Base-by-base conservation (phyloP, 37 sponge, comb jelly and placozoan genomes). In the Hexactinellida sp. region DNA sequence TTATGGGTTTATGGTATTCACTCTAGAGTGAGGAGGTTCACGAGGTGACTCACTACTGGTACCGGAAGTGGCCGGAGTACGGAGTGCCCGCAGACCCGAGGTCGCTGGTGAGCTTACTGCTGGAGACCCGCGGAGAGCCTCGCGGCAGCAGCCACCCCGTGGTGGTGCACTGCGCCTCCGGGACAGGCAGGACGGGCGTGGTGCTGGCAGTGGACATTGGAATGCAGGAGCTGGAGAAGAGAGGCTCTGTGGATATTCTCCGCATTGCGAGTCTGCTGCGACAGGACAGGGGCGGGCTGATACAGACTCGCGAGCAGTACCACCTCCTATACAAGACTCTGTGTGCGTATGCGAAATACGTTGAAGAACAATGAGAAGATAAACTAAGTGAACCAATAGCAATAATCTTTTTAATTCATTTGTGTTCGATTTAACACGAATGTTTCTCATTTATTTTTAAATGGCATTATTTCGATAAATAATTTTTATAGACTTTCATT, bases 241-340 rank as follows among this genome's bases (percentile, higher is more conserved):
- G 84, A 84, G 88, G 88, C 3, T 76, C 54, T 28, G 93, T 92
- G n/a, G 91, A 95, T 38, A 93, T 93, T 23, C 89, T 92, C 37
- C 83, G 83, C 41, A 90, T 87, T 83, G 47, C 91, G 71, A 88
- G 91, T 55, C 85, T 89, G 83, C 86, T 95, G 86, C 83, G 95
- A 52, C 91, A 91, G 52, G 93, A 92, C 84, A 51, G 95, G 85
- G 95, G 95, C 37, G 95, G 93, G 5, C 85, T 83, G 36, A 87
- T 95, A 0, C 95, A 95, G 85, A 91, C 91, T 10, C 39, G 32
- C n/a, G 92, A 63, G 5, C 76, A 63, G 76, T 63, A 63, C 34
- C 76, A 63, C 76, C 13, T 63, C 34, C 76, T 63, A 3, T n/a
- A 63, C 76, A 63, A 63, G 34, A 25, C 28, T 63, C 3, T 63